These are phyloP conservation scores for Drosophila aff. DNA, from an alignment of 1,140 invertebrate species.

Conservation along the genomic window DNA sequence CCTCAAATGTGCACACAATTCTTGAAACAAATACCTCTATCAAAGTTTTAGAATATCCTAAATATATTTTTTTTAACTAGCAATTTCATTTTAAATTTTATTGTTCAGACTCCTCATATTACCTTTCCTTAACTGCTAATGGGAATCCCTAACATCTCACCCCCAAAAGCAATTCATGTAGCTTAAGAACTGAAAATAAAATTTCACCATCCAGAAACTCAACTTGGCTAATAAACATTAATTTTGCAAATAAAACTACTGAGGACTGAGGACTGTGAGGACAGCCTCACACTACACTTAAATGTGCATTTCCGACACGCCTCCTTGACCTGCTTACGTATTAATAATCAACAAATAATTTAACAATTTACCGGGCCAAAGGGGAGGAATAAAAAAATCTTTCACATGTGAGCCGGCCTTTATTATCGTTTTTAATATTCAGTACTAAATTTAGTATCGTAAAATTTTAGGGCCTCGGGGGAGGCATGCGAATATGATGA, in stretches of 20 bases:
- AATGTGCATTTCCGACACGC: background rate
- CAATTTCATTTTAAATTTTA: too few species aligned
- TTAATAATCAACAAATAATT: constrained; percentile 67
- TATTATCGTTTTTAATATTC: constrained; percentile 71
- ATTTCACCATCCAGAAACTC: constrained; percentile 14
- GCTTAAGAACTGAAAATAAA: constrained; percentile 13
- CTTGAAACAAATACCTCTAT: too few species aligned
- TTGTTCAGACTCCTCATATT: background rate
- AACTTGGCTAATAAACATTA: constrained; percentile 30
- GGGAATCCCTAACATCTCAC: background rate
- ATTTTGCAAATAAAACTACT: constrained; percentile 21
- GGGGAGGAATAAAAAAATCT: constrained; percentile 17
- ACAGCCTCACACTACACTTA: background rate
- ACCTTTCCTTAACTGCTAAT: background rate
- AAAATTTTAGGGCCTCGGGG: constrained; percentile 61
- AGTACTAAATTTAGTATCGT: constrained; percentile 61
- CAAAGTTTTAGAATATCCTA: too few species aligned
- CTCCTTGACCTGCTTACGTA: constrained; percentile 26
- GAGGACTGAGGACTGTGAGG: too few species aligned
- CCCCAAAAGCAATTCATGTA: background rate
- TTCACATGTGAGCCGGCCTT: constrained; percentile 40
- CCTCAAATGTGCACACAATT: too few species aligned
- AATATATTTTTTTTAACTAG: too few species aligned
- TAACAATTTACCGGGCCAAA: constrained; percentile 64
- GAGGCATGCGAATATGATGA: constrained; percentile 20